Base-by-base conservation (phyloP, 2,888 invertebrate genomes). In the Caenorhabditis japonica region DNA sequence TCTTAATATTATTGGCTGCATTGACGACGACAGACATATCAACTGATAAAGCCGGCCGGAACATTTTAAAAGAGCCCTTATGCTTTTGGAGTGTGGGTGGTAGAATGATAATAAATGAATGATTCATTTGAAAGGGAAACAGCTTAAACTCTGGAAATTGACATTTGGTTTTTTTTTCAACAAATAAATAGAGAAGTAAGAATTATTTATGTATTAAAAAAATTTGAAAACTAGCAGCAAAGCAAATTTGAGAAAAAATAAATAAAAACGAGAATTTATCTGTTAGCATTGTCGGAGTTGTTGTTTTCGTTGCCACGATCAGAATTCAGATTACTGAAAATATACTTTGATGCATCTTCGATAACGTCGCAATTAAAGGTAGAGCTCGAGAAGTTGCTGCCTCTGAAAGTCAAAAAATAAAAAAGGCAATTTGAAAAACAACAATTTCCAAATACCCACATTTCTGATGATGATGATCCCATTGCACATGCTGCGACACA, bases 41-140 rank as follows among this genome's bases (percentile, higher is more conserved):
- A 25, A 46, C 49, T 66, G 66, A 66, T 66, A 66, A 66, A 51
- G 39, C 56, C 27, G 33, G 33, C n/a, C n/a, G n/a, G n/a, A n/a
- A 56, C 55, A 56, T 55, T 58, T 66, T 47, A 15, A 44, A 39
- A 43, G 49, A 43, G 41, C 39, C 43, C 44, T 56, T 33, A 56
- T 55, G 56, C 41, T 34, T 34, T 41, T 41, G 27, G 33, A 41
- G 30, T 41, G 49, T 56, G 66, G 56, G 66, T 56, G 56, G 56
- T 53, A 56, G 34, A 51, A 44, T 61, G 61, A 56, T 66, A 43
- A 66, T 66, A 39, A 58, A 41, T 44, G 34, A 41, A 33, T 66
- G 66, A 66, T 66, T 66, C 66, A 66, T 51, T 39, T n/a, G 34
- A 30, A 46, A 23, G 25, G 23, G 3, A 38, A 25, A 25, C 13